Evolutionary conservation across 2,797 vertebrate genomes (phyloP).

Genomic region (Sebastes minor): DNA sequence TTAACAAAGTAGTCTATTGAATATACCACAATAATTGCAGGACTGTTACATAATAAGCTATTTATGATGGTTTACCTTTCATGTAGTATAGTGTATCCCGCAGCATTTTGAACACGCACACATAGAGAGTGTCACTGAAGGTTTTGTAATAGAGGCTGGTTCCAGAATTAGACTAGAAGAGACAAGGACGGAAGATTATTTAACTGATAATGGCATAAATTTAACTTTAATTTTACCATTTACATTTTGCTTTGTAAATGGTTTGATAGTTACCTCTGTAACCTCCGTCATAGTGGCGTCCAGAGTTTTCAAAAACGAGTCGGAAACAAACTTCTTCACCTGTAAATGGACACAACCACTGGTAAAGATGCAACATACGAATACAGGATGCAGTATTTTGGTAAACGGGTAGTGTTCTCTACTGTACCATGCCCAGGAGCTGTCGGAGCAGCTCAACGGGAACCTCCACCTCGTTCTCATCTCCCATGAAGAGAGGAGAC

Average conservation of each 20-base stretch:
- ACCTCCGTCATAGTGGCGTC: conserved; percentile 85
- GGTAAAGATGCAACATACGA: background rate
- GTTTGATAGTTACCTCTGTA: conserved; percentile 80
- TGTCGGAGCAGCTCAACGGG: conserved; percentile 88
- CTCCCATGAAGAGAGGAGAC: conserved; percentile 89
- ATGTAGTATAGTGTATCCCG: conserved; percentile 94
- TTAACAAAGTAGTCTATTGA: background rate
- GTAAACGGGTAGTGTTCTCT: background rate
- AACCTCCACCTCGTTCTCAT: conserved; percentile 87
- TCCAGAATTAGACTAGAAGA: conserved; percentile 81
- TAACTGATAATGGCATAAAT: background rate
- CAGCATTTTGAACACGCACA: conserved; percentile 97
- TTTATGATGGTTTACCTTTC: conserved; percentile 84
- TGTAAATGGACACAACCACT: conserved; percentile 47
- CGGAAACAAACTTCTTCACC: conserved; percentile 91
- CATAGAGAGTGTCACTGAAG: conserved; percentile 94
- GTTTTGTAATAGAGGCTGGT: conserved; percentile 88
- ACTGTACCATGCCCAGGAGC: conserved; percentile 89
- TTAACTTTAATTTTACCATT: background rate
- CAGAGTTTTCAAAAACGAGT: conserved; percentile 89
- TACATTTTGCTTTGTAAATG: background rate
- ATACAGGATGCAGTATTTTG: background rate
- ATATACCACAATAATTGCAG: background rate
- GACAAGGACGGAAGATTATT: conserved; percentile 25
- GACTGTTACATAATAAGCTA: background rate